phyloP scores from a whole-genome alignment of 2,888 invertebrate species.

The Suillia variegata region DNA sequence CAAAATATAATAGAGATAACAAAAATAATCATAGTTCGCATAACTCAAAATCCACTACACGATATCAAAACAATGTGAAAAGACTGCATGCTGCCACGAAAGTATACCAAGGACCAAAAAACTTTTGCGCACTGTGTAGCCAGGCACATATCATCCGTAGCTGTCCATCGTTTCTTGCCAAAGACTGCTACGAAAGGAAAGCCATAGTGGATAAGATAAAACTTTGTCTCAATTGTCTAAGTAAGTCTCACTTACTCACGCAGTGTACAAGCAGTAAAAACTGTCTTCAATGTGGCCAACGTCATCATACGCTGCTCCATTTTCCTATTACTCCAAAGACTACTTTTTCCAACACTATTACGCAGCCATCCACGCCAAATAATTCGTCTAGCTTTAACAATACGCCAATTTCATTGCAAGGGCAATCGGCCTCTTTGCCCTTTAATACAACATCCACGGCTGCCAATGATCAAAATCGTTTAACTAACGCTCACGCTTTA shows the following conservation, averaged over 20 bases:
- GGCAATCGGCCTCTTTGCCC: background rate
- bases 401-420: too few relatives aligned
- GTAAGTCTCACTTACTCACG: background rate
- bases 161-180: conserved; percentile 8
- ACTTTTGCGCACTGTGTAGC: conserved; percentile 7
- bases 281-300: conserved; percentile 6
- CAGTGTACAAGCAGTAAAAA: conserved; percentile 6
- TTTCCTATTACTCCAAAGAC: background rate
- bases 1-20: background rate
- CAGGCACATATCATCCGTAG: conserved; percentile 14
- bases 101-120: background rate
- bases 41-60: background rate
- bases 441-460: background rate
- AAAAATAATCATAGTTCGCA: background rate
- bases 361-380: background rate
- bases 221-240: conserved; percentile 7
- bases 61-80: background rate
- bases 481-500: background rate
- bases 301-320: background rate
- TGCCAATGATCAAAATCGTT: too few relatives aligned
- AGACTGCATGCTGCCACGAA: background rate
- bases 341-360: background rate
- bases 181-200: conserved; percentile 12
- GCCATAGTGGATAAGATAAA: conserved; percentile 6
- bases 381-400: too few relatives aligned